Conservation (phyloP, 2,888 invertebrate genomes). For the Temnothorax ravouxi region DNA sequence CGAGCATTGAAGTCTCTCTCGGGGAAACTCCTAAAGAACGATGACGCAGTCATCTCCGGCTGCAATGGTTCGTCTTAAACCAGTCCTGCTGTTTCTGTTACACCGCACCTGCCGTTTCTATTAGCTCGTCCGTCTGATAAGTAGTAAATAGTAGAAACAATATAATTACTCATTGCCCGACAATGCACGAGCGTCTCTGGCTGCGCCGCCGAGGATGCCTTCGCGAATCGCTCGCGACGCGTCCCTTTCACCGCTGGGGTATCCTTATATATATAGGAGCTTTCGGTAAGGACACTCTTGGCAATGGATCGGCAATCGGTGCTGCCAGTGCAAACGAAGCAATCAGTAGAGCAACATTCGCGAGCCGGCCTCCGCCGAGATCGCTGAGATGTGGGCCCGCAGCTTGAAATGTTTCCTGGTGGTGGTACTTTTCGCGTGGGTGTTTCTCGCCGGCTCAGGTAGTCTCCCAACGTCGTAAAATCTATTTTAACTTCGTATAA, state of each 20-base stretch:
- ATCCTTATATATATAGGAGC: constrained; percentile 71
- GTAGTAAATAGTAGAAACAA: constrained; percentile 49
- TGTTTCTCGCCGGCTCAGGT: constrained; percentile 53
- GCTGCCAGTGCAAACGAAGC: constrained; percentile 17
- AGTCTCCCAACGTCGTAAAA: neutral
- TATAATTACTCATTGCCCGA: constrained; percentile 66
- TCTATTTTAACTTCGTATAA: neutral
- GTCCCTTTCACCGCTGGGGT: constrained; percentile 71
- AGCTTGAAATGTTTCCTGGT: neutral
- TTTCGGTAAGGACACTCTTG: constrained; percentile 44
- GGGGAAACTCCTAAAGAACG: constrained; percentile 67
- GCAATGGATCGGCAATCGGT: constrained; percentile 49
- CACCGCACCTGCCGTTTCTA: constrained; percentile 2
- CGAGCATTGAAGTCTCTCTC: constrained; percentile 43
- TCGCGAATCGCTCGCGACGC: constrained; percentile 12
- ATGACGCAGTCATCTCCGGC: constrained; percentile 62
- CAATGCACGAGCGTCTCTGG: constrained; percentile 9
- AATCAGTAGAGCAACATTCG: constrained; percentile 6
- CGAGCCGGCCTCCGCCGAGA: neutral
- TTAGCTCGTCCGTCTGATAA: neutral
- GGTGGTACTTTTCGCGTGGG: constrained; percentile 29
- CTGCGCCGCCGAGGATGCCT: constrained; percentile 49
- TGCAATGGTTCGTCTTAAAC: constrained; percentile 41
- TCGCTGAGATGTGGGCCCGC: constrained; percentile 21
- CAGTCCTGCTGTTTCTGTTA: constrained; percentile 33